Percentiles rank a stretch among this genome's conserved stretches.
Evolutionary conservation across 1,140 invertebrate genomes (phyloP).

Genomic region (Lepidurus apus): DNA sequence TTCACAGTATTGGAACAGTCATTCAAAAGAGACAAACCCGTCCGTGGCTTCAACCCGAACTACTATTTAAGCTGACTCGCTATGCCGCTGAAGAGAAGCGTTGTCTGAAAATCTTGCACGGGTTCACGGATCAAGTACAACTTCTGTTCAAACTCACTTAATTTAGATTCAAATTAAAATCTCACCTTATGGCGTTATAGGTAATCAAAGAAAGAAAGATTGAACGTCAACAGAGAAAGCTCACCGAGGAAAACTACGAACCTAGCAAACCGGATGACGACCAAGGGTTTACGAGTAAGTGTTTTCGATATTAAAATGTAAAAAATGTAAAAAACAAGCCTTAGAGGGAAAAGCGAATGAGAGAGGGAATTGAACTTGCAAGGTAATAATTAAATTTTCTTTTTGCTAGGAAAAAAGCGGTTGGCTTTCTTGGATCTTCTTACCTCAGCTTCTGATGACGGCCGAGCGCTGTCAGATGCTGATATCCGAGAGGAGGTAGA

Average conservation of each 20-base stretch:
- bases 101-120: constrained; percentile 73
- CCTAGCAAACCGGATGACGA: not conserved
- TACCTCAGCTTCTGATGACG: constrained; percentile 74
- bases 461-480: constrained; percentile 68
- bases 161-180: not conserved
- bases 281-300: not conserved
- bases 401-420: constrained; percentile 53
- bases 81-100: constrained; percentile 67
- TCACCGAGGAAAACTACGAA: not conserved
- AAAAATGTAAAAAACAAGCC: not conserved
- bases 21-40: constrained; percentile 1
- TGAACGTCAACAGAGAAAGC: not conserved
- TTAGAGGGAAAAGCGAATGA: no score
- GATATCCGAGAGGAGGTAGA: constrained; percentile 91
- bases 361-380: no score
- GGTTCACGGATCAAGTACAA: constrained; percentile 67
- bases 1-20: not conserved
- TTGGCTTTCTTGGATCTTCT: constrained; percentile 90
- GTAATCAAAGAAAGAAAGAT: not conserved
- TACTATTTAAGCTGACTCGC: constrained; percentile 70
- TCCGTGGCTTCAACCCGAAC: constrained; percentile 72
- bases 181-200: not conserved
- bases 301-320: not conserved
- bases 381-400: no score
- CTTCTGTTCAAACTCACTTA: not conserved